Base-by-base conservation (phyloP, 1,140 invertebrate species). In the Bemisia tabaci region DNA sequence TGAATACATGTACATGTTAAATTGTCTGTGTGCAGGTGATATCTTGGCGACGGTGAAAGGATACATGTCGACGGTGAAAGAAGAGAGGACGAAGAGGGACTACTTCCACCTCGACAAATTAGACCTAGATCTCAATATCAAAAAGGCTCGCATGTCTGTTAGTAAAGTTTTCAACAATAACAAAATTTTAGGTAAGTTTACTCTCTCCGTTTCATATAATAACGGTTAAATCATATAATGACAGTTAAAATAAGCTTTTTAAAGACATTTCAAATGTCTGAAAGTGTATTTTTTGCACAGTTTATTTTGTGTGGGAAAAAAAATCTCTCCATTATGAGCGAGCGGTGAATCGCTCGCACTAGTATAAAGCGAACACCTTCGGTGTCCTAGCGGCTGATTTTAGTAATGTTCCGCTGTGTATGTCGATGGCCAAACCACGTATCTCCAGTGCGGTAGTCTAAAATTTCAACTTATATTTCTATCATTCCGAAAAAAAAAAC, bases 91-190 rank as follows among this genome's bases (percentile, higher is more conserved):
- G 17, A 48, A 48, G 17, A 48, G 33, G 17, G 33, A 48, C 5
- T 87, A 84, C 72, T 72, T 87, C 27, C 80, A 84, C 69, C 82
- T 88, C 5, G 85, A 87, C 63, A 78, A 80, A 0, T 76, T 89
- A 1, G 81, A 83, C 63, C 23, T 72, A 2, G 81, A 85, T 12
- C 73, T 89, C 1, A 78, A 78, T 27, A 82, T 88, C 0, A 85
- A 86, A 72, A 81, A 85, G 65, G 82, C 84, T 2, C 76, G 80
- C 12, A 87, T 88, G 86, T 76, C 77, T 65, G 86, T 89, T 9
- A 82, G 81, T 39, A 85, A 84, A 68, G 81, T 85, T 60, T 87
- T 83, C 71, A 87, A 84, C 70, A 87, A 87, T 70, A 88, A 87
- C 74, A 79, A 82, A 68, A 86, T 89, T 71, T 75, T 88, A 58